Percentiles rank a stretch among this genome's conserved stretches.
Evolutionary conservation across 2,797 vertebrate genomes (phyloP).

Genomic region (Hybognathus amarus): DNA sequence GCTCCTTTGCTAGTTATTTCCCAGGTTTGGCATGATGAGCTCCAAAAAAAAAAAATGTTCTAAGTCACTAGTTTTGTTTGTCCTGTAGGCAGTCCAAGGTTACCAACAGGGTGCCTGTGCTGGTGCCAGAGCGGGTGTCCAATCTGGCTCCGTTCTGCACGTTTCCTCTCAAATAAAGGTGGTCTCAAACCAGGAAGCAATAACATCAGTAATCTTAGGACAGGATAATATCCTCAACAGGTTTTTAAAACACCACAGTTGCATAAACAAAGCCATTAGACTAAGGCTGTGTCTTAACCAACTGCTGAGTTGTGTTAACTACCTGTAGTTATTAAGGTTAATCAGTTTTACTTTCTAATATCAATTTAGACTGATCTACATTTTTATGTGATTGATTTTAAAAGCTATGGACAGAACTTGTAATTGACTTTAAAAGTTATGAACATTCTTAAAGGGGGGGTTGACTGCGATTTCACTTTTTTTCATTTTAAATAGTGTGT

Average conservation of each 20-base stretch:
- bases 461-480: no score
- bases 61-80: slow-evolving; percentile 11
- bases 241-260: not conserved
- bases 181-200: not conserved
- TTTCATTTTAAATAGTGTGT: no score
- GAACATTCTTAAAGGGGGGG: not conserved
- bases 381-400: no score
- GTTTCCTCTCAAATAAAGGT: not conserved
- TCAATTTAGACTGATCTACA: no score
- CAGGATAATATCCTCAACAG: not conserved
- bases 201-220: not conserved
- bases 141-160: not conserved
- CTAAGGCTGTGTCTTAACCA: not conserved
- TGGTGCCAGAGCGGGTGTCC: not conserved
- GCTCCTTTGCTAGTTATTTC: slow-evolving; percentile 9
- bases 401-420: no score
- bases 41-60: slow-evolving; percentile 48
- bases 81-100: slow-evolving; percentile 33
- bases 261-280: no score
- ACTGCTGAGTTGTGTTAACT: no score
- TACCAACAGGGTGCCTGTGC: not conserved
- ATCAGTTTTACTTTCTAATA: no score
- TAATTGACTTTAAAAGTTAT: not conserved
- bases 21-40: slow-evolving; percentile 1
- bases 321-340: no score